Conservation (phyloP, 2,797 vertebrate genomes). For the Pseudomugil gertrudae region DNA sequence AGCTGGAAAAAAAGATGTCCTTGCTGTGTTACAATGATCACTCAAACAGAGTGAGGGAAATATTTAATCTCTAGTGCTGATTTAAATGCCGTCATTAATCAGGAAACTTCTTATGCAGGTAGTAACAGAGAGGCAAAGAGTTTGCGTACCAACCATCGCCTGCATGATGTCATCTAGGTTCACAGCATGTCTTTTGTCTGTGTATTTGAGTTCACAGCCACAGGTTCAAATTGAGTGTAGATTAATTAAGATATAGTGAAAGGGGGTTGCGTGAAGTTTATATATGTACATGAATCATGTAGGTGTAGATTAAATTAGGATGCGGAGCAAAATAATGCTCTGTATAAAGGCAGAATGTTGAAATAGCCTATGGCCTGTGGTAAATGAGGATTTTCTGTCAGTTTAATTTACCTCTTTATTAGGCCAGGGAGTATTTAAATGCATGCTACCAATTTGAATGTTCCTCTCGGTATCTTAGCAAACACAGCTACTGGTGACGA, state of each 20-base stretch:
- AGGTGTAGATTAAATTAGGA: constrained; percentile 85
- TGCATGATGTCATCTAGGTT: constrained; percentile 23
- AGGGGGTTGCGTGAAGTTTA: constrained; percentile 57
- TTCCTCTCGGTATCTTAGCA: neutral
- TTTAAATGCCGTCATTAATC: constrained; percentile 48
- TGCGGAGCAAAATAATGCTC: constrained; percentile 58
- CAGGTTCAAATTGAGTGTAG: constrained; percentile 59
- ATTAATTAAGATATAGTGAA: constrained; percentile 74
- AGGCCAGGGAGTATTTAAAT: constrained; percentile 4
- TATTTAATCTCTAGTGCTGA: constrained; percentile 49
- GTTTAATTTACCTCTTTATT: constrained; percentile 6
- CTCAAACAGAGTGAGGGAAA: constrained; percentile 38
- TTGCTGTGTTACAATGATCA: constrained; percentile 39
- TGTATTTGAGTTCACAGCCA: constrained; percentile 29
- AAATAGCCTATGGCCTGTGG: constrained; percentile 59
- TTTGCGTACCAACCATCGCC: neutral
- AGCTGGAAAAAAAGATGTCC: constrained; percentile 44
- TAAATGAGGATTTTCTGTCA: constrained; percentile 26
- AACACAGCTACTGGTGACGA: neutral
- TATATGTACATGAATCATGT: constrained; percentile 60
- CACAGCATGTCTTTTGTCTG: constrained; percentile 20
- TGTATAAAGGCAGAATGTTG: constrained; percentile 63
- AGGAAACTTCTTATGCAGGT: constrained; percentile 22
- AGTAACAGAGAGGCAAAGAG: neutral
- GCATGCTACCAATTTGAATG: neutral